Evolutionary conservation across 2,888 invertebrate species (phyloP), one percentile per base, ranked within the genome.

Genomic region (Chrysopilus asiliformis): DNA sequence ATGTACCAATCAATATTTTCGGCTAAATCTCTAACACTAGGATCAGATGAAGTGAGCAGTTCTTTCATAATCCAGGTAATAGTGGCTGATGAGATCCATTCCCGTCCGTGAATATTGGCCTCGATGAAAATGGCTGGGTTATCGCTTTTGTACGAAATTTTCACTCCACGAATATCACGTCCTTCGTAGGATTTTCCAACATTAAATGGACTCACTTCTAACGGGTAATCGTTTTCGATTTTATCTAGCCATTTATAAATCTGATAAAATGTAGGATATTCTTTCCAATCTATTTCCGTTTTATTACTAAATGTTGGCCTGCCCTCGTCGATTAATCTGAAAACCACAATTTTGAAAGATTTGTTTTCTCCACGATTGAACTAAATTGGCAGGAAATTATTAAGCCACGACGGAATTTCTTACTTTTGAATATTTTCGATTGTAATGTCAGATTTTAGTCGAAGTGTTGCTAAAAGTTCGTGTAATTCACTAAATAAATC

Each of bases 1-100:
- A 80, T 69, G 58, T 76, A 74, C 71, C 77, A 73, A 47, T 73
- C 71, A 43, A 67, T 68, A 35, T 56, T 55, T 44, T 69, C 62
- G 3, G 68, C 61, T 36, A 71, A 49, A 14, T 50, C 42, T 13
- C 63, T 52, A 7, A 63, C 49, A 9, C 44, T 42, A 2, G 56
- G 39, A 45, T 68, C 60, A 1, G 43, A 46, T 38, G 61, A 65
- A 7, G 60, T 61, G 14, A 71, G 47, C 6, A 73, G 44, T 53
- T 68, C 53, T 43, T 71, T 65, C 18, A 73, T 56, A 20, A 72
- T 59, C 49, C 61, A 67, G 5, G 65, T 56, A 0, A 64, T 64
- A 1, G 65, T 60, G 3, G 70, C 66, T 2, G 68, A 65, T 10
- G 67, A 51, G 24, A 70, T 67, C 70, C 70, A 70, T 52, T 70